Evolutionary conservation across 2,797 vertebrate species (phyloP), one percentile per base, ranked within the genome.

Genomic region (Lophius americanus): DNA sequence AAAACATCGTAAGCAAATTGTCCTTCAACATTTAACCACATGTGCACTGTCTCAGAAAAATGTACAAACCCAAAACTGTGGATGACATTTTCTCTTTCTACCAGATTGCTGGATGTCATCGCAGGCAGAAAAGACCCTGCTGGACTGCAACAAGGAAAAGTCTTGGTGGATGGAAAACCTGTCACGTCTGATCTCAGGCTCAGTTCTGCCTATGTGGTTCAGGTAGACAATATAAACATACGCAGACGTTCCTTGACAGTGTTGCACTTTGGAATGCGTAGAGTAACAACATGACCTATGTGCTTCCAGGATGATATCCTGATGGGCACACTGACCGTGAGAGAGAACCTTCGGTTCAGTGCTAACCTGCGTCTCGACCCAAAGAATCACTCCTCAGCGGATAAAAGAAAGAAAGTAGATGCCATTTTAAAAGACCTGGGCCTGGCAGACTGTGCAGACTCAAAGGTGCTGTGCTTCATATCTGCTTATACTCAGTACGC

Each of bases 1-100:
- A 95, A 95, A 92, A 94, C 94, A 84, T 95, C 93, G 93, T 94
- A 91, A 94, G 93, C 71, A 46, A 53, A n/a, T 33, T 11, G 6
- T 13, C 46, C 12, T 48, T 37, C 61, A 56, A 58, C 33, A 67
- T 43, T 4, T 10, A 11, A 10, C 11, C 10, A 11, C 10, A 12
- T 44, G 49, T 0, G 11, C 6, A 43, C 9, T 37, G 35, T 53
- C 13, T 57, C 52, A 48, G 23, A 36, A 14, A 47, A 7, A 39
- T 35, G 3, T 3, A n/a, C 7, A 61, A 50, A 14, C 12, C 10
- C 6, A 14, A 2, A 43, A 3, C 38, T 39, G 3, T 6, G 2
- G 44, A 9, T 6, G 5, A 33, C 49, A 64, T 0, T 38, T 3
- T 38, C 10, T 62, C 10, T 59, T 46, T 13, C 37, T 53, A 7